These are phyloP conservation scores for Apis laboriosa DNA, from an alignment of 1,140 invertebrate species.

Conservation along the genomic window DNA sequence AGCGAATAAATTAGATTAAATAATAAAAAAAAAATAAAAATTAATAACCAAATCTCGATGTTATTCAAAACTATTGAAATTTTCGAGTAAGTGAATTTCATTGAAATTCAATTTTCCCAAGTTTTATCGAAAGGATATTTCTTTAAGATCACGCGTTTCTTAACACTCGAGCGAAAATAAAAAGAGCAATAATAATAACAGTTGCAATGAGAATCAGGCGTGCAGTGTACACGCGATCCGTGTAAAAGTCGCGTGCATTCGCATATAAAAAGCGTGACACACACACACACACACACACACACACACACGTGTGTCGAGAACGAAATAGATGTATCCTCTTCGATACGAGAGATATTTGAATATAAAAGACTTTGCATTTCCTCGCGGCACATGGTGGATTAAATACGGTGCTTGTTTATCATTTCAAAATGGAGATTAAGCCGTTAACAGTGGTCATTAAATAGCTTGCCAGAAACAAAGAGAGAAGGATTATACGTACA, in stretches of 20 bases:
- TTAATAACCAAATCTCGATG: no score
- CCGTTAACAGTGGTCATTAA: not conserved
- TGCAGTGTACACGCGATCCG: not conserved
- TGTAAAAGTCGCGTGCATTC: constrained; percentile 16
- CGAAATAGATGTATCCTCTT: constrained; percentile 5
- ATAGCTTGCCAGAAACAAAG: not conserved
- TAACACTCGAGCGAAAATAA: no score
- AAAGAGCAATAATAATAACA: not conserved
- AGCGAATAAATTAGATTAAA: no score
- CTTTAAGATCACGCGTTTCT: no score
- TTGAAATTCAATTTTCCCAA: no score
- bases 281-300: not conserved
- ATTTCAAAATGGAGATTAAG: not conserved
- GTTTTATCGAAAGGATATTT: no score
- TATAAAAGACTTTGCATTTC: not conserved
- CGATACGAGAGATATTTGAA: constrained; percentile 3
- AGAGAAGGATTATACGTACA: not conserved
- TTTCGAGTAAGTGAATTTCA: no score
- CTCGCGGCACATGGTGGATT: not conserved
- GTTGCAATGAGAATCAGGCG: not conserved
- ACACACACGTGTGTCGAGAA: not conserved
- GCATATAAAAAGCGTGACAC: constrained; percentile 9
- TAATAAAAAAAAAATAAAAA: no score
- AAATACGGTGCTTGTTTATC: not conserved
- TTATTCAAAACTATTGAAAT: no score